phyloP scores from a whole-genome alignment of 2,888 invertebrate genomes.

The Polydrusus cervinus region DNA sequence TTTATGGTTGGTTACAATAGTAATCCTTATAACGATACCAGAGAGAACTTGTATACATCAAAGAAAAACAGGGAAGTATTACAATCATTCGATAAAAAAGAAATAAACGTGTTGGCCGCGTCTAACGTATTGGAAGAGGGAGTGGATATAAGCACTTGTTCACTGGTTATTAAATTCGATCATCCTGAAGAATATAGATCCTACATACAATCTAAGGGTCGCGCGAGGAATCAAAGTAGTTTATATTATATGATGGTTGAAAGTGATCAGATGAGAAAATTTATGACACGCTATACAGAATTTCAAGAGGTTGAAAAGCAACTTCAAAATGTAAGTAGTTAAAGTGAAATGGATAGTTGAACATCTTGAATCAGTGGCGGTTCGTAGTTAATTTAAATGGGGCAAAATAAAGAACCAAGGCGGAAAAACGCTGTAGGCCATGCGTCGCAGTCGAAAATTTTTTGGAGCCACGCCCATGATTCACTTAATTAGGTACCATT shows the following conservation, averaged over 20 bases:
- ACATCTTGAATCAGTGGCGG: too few species aligned
- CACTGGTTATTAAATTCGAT: constrained; percentile 86
- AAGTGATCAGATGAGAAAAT: constrained; percentile 62
- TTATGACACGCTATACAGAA: constrained; percentile 67
- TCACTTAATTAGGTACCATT: too few species aligned
- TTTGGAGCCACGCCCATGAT: too few species aligned
- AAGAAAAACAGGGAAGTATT: constrained; percentile 71
- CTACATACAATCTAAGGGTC: constrained; percentile 93
- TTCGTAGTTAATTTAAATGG: too few species aligned
- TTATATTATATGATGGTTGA: constrained; percentile 76
- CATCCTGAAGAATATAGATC: constrained; percentile 81
- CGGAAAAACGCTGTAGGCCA: too few species aligned
- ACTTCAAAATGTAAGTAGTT: constrained; percentile 73
- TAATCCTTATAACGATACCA: constrained; percentile 75
- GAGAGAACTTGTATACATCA: constrained; percentile 73
- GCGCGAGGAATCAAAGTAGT: constrained; percentile 83
- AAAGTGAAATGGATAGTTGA: too few species aligned
- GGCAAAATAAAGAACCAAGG: too few species aligned
- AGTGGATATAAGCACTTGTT: constrained; percentile 88
- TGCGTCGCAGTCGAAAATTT: too few species aligned
- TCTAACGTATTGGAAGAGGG: constrained; percentile 90
- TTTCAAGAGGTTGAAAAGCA: constrained; percentile 72
- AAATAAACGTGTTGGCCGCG: constrained; percentile 79
- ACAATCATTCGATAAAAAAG: constrained; percentile 75
- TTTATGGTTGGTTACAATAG: constrained; percentile 82